These are phyloP conservation scores for Okamejei kenojei DNA, from an alignment of 2,797 vertebrate species.

Conservation along the genomic window DNA sequence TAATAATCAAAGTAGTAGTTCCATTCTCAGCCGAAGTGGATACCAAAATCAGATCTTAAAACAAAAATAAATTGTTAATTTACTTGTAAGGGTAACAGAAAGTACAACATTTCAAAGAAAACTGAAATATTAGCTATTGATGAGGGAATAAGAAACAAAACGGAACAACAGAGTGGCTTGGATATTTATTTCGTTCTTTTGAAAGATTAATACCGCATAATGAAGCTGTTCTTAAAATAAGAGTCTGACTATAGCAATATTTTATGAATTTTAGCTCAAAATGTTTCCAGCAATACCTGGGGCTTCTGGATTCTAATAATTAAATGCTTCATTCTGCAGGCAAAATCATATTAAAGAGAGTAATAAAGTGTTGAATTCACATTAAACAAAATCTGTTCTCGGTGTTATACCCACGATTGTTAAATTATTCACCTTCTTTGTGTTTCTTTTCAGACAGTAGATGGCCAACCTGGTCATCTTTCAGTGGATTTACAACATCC, in stretches of 20 bases:
- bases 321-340: neutral
- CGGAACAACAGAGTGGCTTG: neutral
- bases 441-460: conserved; percentile 29
- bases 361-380: neutral
- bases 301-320: neutral
- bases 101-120: neutral
- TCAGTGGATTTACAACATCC: conserved; percentile 30
- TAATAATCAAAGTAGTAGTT: neutral
- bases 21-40: neutral
- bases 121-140: neutral
- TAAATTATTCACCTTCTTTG: conserved; percentile 21
- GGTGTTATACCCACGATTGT: neutral
- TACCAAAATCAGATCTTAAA: neutral
- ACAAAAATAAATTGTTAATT: neutral
- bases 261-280: neutral
- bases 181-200: neutral
- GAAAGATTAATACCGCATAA: neutral
- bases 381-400: neutral
- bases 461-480: neutral
- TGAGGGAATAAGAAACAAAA: neutral
- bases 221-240: neutral
- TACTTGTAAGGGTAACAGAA: neutral
- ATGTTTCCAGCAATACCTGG: neutral
- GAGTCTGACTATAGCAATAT: neutral
- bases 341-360: neutral